Base-by-base conservation (phyloP, 2,888 invertebrate genomes). In the Brachycybe producta region DNA sequence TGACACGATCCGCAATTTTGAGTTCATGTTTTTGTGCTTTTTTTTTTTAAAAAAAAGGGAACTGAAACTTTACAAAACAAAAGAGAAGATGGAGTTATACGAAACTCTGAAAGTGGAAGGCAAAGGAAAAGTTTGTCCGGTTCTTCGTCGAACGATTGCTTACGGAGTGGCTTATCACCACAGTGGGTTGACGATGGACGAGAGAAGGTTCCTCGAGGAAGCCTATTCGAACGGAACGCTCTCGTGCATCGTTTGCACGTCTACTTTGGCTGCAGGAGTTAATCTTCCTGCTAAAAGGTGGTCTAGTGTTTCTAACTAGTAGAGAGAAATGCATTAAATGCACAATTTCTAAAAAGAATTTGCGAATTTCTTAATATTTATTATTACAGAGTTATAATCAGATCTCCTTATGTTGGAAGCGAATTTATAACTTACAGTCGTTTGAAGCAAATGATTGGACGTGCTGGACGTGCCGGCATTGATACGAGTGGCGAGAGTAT, bases 251-350 rank as follows among this genome's bases (percentile, higher is more conserved):
- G 87, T 91, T 64, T 94, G 92, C 64, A 97, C 95, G 0, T 92
- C 94, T 1, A 97, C 95, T 0, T 71, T 97, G 56, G 95, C 95
- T n/a, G 94, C 95, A 21, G 95, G 95, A 2, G 91, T 97, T 26
- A 97, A 97, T 75, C 73, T 97, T 57, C 95, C 95, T 13, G 94
- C 94, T 1, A 78, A 79, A 68, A 75, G 92, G 62, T 55, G n/a
- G n/a, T n/a, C n/a, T n/a, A n/a, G n/a, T n/a, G n/a, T n/a, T n/a
- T n/a, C n/a, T n/a, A n/a, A n/a, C n/a, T n/a, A n/a, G n/a, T n/a
- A n/a, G n/a, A n/a, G n/a, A n/a, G n/a, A n/a, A n/a, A n/a, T n/a
- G n/a, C n/a, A n/a, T n/a, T n/a, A 39, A 8, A 39, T 13, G 17
- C 8, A 13, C 11, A 39, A 8, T 13, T 13, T 39, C 15, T 15